phyloP scores from a whole-genome alignment of 2,797 vertebrate genomes.

The Thaleichthys pacificus region DNA sequence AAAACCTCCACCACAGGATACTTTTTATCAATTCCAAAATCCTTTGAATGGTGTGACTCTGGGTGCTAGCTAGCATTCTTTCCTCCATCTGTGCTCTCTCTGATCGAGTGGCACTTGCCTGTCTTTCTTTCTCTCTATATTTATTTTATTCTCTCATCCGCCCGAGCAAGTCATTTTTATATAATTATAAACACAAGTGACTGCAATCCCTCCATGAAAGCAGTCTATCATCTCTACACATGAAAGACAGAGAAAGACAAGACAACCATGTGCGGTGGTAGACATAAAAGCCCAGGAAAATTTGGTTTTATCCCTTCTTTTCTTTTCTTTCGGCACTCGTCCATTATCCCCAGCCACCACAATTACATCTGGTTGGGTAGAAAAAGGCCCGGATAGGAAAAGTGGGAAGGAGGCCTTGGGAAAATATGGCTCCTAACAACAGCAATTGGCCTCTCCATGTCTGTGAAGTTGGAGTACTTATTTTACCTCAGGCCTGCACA shows the following conservation, averaged over 20 bases:
- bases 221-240: conserved; percentile 18
- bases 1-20: too few species aligned
- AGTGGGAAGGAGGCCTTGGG: neutral
- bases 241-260: conserved; percentile 15
- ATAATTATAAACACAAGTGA: conserved; percentile 26
- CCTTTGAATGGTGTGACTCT: too few species aligned
- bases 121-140: neutral
- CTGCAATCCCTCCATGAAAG: conserved; percentile 16
- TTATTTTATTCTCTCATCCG: neutral
- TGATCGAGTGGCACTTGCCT: neutral
- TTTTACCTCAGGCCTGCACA: neutral
- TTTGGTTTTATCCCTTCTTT: conserved; percentile 20
- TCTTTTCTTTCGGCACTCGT: neutral
- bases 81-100: too few species aligned
- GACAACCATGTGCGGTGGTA: neutral
- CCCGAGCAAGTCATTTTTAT: conserved; percentile 11
- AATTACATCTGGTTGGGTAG: conserved; percentile 11
- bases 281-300: conserved; percentile 28
- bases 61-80: too few species aligned
- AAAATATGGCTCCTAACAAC: neutral
- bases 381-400: neutral
- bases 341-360: conserved; percentile 23
- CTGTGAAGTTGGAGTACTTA: conserved; percentile 1
- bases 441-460: conserved; percentile 5
- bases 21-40: too few species aligned